Evolutionary conservation across 2,888 invertebrate species (phyloP).

Genomic region (Fissipunctia ypsillon): DNA sequence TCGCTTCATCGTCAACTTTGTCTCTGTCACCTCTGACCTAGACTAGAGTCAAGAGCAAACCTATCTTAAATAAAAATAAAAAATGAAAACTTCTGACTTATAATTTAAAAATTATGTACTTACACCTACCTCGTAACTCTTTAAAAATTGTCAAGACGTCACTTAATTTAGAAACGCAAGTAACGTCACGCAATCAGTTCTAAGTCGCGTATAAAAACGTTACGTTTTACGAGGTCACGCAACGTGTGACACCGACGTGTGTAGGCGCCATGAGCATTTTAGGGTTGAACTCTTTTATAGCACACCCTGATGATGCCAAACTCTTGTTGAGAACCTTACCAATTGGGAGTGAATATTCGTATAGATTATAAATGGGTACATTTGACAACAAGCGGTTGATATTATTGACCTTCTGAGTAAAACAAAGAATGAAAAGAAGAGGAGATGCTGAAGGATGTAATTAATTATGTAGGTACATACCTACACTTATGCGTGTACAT

Average conservation of each 20-base stretch:
- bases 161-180: conserved; percentile 39
- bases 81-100: not conserved
- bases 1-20: too few species aligned
- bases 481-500: not conserved
- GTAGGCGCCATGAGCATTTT: conserved; percentile 34
- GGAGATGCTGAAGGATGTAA: not conserved
- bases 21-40: too few species aligned
- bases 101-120: not conserved
- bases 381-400: not conserved
- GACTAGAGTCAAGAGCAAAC: too few species aligned
- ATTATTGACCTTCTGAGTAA: not conserved
- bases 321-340: conserved; percentile 29
- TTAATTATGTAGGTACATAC: too few species aligned
- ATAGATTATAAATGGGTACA: not conserved
- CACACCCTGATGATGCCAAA: conserved; percentile 38
- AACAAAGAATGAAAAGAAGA: not conserved
- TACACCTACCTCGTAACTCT: not conserved
- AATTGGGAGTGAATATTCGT: conserved; percentile 23
- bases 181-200: conserved; percentile 50
- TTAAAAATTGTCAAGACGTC: conserved; percentile 27
- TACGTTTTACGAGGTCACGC: conserved; percentile 56
- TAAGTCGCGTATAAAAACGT: conserved; percentile 51
- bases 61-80: too few species aligned
- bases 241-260: conserved; percentile 37
- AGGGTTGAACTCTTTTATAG: conserved; percentile 56